Evolutionary conservation across 1,140 invertebrate genomes (phyloP).

Genomic region (Pissodes strobi): DNA sequence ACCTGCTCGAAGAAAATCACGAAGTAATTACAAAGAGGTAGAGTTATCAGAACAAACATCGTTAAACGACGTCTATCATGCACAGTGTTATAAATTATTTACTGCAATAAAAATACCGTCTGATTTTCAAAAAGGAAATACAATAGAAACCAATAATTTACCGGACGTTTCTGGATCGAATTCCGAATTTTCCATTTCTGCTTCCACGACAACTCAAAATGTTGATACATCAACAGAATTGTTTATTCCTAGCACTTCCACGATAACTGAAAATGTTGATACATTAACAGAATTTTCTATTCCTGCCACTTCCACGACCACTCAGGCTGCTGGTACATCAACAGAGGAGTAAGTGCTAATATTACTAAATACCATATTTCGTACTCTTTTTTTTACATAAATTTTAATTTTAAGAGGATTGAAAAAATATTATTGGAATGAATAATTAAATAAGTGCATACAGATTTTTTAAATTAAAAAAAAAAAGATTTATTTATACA

Average conservation of each 20-base stretch:
- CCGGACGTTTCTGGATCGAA: slow-evolving; percentile 10
- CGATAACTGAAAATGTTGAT: slow-evolving; percentile 17
- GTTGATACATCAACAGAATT: too few species aligned
- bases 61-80: slow-evolving; percentile 20
- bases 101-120: slow-evolving; percentile 26
- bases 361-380: too few species aligned
- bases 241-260: too few species aligned
- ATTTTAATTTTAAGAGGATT: not conserved
- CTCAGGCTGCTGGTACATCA: slow-evolving; percentile 23
- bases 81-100: slow-evolving; percentile 23
- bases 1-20: slow-evolving; percentile 7
- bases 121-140: too few species aligned
- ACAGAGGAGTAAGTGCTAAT: too few species aligned
- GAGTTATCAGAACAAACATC: slow-evolving; percentile 13
- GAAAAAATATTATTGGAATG: too few species aligned
- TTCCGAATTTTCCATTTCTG: too few species aligned
- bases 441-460: too few species aligned
- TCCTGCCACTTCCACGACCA: slow-evolving; percentile 8
- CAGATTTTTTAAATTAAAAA: too few species aligned
- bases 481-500: too few species aligned
- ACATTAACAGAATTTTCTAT: slow-evolving; percentile 7
- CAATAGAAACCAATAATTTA: too few species aligned
- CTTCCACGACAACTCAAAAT: slow-evolving; percentile 17
- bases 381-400: too few species aligned
- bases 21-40: slow-evolving; percentile 7